A percentile compares a stretch with the other conserved stretches of the same genome.
phyloP scores from a whole-genome alignment of 2,888 invertebrate species.

The Baccha elongata region DNA sequence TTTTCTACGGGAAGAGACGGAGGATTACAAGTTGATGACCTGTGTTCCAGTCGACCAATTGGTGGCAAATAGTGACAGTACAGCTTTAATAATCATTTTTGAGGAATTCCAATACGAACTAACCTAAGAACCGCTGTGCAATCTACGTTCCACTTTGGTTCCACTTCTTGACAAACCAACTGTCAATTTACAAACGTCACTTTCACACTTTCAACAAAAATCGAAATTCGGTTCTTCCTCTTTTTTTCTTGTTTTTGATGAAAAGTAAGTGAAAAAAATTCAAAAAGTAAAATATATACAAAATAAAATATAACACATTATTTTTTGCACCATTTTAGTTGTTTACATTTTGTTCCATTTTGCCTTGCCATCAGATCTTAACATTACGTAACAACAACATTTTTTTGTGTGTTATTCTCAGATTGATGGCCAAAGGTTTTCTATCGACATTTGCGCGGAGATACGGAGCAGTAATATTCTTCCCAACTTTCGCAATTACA shows the following conservation, averaged over 20 bases:
- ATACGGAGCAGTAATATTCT: slow-evolving; percentile 87
- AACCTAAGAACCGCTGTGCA: slow-evolving; percentile 29
- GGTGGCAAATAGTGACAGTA: no score
- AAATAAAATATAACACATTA: no score
- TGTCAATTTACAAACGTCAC: neutral
- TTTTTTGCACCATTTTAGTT: slow-evolving; percentile 1
- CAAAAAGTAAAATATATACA: neutral
- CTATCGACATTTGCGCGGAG: slow-evolving; percentile 83
- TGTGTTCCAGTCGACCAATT: no score
- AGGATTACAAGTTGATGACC: no score
- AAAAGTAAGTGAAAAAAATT: slow-evolving; percentile 39
- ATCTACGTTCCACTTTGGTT: neutral
- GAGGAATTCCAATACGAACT: neutral
- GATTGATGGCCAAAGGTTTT: slow-evolving; percentile 78
- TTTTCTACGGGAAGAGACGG: no score
- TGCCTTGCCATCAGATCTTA: slow-evolving; percentile 1
- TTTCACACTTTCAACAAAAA: slow-evolving; percentile 16
- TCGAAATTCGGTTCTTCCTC: slow-evolving; percentile 4
- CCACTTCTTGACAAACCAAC: neutral
- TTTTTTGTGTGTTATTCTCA: slow-evolving; percentile 9
- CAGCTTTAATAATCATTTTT: no score
- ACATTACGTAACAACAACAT: slow-evolving; percentile 52
- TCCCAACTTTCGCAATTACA: slow-evolving; percentile 85
- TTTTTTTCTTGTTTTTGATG: slow-evolving; percentile 39
- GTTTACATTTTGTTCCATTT: neutral